These are phyloP conservation scores for Bugulina stolonifera DNA, from an alignment of 2,888 invertebrate species.

Conservation along the genomic window DNA sequence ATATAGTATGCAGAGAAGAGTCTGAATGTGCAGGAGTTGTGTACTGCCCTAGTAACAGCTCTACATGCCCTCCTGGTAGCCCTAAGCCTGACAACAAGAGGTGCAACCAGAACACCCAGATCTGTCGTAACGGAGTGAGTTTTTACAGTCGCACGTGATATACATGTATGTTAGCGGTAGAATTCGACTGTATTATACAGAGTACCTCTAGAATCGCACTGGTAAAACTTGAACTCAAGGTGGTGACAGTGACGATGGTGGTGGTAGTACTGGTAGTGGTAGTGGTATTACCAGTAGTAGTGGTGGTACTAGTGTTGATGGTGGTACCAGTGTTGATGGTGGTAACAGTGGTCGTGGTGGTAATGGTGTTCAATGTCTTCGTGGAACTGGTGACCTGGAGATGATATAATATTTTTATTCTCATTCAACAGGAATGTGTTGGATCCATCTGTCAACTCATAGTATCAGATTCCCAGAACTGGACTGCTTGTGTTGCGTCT, in stretches of 20 bases:
- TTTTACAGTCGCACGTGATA: too few species aligned
- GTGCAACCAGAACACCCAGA: neutral
- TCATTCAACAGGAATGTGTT: neutral
- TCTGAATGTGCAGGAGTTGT: constrained; percentile 34
- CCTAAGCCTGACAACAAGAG: neutral
- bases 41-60: constrained; percentile 31
- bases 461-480: neutral
- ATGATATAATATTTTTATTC: too few species aligned
- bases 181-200: too few species aligned
- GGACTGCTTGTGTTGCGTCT: neutral
- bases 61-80: neutral
- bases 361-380: neutral
- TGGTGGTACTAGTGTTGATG: neutral
- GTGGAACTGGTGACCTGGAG: neutral
- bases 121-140: constrained; percentile 16
- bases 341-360: neutral
- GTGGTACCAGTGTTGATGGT: neutral
- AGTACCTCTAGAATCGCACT: too few species aligned
- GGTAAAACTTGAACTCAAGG: too few species aligned
- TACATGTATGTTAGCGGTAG: too few species aligned
- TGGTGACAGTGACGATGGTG: neutral
- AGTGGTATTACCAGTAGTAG: neutral
- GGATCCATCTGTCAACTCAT: constrained; percentile 1
- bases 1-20: constrained; percentile 33
- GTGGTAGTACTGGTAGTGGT: neutral